A percentile compares a stretch with the other conserved stretches of the same genome.
Evolutionary conservation across 2,797 vertebrate species (phyloP).

Genomic region (Tarsius wallacei): DNA sequence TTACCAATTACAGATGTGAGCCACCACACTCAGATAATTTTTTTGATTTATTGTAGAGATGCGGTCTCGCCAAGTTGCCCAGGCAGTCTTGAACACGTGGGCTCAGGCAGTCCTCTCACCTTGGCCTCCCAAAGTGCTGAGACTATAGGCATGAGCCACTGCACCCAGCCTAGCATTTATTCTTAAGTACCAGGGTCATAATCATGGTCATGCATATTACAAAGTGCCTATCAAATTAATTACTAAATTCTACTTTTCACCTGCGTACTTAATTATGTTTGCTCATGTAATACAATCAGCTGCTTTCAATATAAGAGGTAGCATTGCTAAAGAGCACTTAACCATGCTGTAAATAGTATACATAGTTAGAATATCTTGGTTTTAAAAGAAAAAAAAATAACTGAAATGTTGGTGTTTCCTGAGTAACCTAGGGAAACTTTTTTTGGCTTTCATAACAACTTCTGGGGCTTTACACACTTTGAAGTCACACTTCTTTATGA

Average conservation of each 20-base stretch:
- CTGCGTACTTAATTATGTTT: not conserved
- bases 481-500: constrained; percentile 39
- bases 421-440: not conserved
- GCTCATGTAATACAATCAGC: not conserved
- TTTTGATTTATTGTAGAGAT: too few species aligned
- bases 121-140: too few species aligned
- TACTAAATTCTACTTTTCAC: not conserved
- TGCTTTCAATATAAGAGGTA: not conserved
- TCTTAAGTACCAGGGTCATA: not conserved
- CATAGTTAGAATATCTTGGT: constrained; percentile 41
- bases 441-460: constrained; percentile 21
- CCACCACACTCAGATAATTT: too few species aligned
- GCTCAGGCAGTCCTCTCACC: too few species aligned
- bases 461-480: not conserved
- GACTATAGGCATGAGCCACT: too few species aligned
- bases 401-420: not conserved
- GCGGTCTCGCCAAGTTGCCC: too few species aligned
- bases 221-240: not conserved
- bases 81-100: too few species aligned
- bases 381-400: constrained; percentile 63
- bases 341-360: not conserved
- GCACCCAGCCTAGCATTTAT: not conserved
- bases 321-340: not conserved
- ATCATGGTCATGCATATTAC: not conserved
- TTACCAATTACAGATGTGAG: too few species aligned